Evolutionary conservation across 1,140 invertebrate species (phyloP), one percentile per base, ranked within the genome.

Genomic region (Brachionus paranguensis): DNA sequence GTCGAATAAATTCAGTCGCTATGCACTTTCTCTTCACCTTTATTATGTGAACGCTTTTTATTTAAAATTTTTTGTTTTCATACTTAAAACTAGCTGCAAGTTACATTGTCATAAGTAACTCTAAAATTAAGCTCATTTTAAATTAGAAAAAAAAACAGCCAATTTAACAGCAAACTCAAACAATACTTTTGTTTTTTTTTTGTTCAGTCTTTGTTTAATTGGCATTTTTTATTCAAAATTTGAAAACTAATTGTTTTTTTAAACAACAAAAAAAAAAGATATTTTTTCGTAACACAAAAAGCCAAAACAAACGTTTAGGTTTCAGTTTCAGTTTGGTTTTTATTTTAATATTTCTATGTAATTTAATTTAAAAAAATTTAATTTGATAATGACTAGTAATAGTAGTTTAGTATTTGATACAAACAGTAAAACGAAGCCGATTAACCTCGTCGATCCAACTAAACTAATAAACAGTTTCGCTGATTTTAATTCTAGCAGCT

Each of bases 21-120:
- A 76, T 76, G 72, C 72, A 50, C 27, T 68, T 68, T 60, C 53
- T 60, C 53, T 60, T 60, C 53, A 60, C 53, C 53, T 68, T 68
- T 68, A 41, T 68, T 68, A 37, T 68, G 65, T 68, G 65, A n/a
- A 33, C 27, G 65, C 27, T 33, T 33, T 29, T 41, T 14, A 33
- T 33, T 68, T 24, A n/a, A 70, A 29, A 7, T 37, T 37, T 68
- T 29, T 74, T 74, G 41, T 76, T 50, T 50, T 76, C 24, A 27
- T 50, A 50, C 47, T 50, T 8, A 76, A 27, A 76, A 29, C 47
- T 76, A 76, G 72, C 72, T 76, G 24, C 72, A 76, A 76, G 72
- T 76, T 76, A 76, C 45, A 76, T 76, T 76, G 72, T 76, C 72
- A 76, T 76, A 50, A 50, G 41, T 76, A 76, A 72, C 68, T 47